Evolutionary conservation across 2,113 vertebrate species (phyloP).

Genomic region (Saimiri boliviensis): DNA sequence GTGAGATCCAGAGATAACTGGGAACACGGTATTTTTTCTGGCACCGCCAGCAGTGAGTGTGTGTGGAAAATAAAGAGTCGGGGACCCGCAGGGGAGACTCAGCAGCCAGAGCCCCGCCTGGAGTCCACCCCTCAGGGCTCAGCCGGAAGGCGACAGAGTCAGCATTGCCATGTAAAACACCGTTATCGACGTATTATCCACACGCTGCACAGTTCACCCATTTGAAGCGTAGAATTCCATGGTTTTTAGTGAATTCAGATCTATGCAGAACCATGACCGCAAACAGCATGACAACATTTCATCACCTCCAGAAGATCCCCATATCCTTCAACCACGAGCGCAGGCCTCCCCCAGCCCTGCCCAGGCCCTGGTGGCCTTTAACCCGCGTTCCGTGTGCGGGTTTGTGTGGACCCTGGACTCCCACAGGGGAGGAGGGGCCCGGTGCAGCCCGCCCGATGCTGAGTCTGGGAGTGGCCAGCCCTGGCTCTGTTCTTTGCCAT

Average conservation of each 20-base stretch:
- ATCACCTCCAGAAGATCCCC: too few relatives aligned
- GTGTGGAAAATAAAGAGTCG: rapidly evolving
- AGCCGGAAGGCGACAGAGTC: not conserved
- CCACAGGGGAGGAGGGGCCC: not conserved
- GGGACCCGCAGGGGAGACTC: rapidly evolving
- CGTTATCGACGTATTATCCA: not conserved
- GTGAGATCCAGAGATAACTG: rapidly evolving
- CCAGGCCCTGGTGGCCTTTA: too few relatives aligned
- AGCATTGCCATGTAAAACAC: too few relatives aligned
- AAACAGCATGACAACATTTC: not conserved
- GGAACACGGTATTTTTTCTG: rapidly evolving
- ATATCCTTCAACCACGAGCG: too few relatives aligned
- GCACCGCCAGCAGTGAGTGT: rapidly evolving
- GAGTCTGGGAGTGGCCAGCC: not conserved
- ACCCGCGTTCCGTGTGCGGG: not conserved
- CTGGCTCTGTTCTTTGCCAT: not conserved
- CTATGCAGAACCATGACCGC: rapidly evolving
- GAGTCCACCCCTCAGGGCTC: not conserved
- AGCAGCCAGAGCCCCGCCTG: rapidly evolving
- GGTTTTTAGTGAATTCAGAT: not conserved
- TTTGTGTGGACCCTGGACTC: not conserved
- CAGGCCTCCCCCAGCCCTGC: too few relatives aligned
- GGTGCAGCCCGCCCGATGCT: not conserved
- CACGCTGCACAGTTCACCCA: rapidly evolving
- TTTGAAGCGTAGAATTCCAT: rapidly evolving